A percentile compares a stretch with the other conserved stretches of the same genome.
Evolutionary conservation across 1,140 invertebrate genomes (phyloP).

Genomic region (roundworm (Caenorhabditis elegans)): DNA sequence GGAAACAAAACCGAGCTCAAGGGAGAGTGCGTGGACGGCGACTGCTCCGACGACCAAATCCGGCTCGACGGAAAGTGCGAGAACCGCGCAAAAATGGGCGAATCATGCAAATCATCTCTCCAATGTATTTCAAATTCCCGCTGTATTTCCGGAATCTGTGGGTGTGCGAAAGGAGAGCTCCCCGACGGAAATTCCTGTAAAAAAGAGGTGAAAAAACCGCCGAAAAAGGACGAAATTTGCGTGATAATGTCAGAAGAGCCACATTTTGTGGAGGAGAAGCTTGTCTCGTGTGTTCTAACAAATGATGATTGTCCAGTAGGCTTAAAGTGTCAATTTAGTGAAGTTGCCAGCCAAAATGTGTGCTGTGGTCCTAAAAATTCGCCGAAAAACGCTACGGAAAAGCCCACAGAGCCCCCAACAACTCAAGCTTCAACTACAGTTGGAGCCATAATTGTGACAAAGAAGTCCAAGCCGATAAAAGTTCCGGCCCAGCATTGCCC

Average conservation of each 20-base stretch:
- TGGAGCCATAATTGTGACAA: background rate
- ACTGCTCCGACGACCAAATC: constrained; percentile 30
- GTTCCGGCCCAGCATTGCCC: constrained; percentile 15
- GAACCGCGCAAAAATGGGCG: constrained; percentile 32
- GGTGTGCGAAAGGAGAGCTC: constrained; percentile 35
- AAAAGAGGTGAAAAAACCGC: background rate
- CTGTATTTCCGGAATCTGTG: constrained; percentile 37
- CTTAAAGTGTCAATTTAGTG: constrained; percentile 33
- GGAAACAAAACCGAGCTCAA: background rate
- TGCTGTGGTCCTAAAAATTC: constrained; percentile 9
- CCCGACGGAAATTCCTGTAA: background rate
- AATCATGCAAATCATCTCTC: constrained; percentile 36
- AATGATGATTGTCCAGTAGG: constrained; percentile 34
- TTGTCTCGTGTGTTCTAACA: constrained; percentile 2
- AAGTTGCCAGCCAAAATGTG: constrained; percentile 23
- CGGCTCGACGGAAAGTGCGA: constrained; percentile 35
- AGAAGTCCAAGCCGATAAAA: background rate
- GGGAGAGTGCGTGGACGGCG: background rate
- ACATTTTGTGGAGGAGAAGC: background rate
- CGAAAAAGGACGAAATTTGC: background rate
- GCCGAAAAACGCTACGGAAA: background rate
- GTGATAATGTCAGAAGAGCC: background rate
- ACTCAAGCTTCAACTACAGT: background rate
- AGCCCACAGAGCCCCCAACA: background rate
- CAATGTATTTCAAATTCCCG: constrained; percentile 43